These are phyloP conservation scores for Malurus cyaneus DNA, from an alignment of 2,113 vertebrate species.

Conservation along the genomic window DNA sequence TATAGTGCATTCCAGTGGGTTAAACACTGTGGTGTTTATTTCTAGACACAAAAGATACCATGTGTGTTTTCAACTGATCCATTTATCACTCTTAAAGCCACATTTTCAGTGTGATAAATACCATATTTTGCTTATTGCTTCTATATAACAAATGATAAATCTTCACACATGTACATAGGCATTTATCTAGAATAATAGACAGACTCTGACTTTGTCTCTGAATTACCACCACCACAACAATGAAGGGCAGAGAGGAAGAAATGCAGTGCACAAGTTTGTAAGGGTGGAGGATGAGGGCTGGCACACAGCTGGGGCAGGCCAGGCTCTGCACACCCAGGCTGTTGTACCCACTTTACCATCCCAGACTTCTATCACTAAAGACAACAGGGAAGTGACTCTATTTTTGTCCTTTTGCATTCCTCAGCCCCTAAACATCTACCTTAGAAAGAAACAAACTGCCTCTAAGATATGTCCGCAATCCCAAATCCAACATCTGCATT, in stretches of 20 bases:
- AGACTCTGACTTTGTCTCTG: not conserved
- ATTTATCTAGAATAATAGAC: not conserved
- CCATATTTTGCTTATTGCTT: not conserved
- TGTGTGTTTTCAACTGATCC: not conserved
- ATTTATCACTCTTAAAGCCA: not conserved
- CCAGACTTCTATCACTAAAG: not conserved
- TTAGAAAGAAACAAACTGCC: not conserved
- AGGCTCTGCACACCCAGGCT: not conserved
- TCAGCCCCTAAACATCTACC: not conserved
- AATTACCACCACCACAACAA: not conserved
- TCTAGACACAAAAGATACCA: not conserved
- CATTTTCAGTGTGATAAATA: not conserved
- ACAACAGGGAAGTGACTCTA: not conserved
- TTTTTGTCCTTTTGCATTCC: not conserved
- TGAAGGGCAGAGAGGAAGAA: not conserved
- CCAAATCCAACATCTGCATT: not conserved
- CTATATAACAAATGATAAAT: not conserved
- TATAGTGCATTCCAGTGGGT: not conserved
- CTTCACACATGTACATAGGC: not conserved
- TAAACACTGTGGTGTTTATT: not conserved
- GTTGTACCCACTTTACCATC: not conserved
- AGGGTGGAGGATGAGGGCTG: rapidly evolving
- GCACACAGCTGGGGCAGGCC: not conserved
- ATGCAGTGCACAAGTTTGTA: not conserved
- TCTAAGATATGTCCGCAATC: not conserved